phyloP scores from a whole-genome alignment of 2,797 vertebrate species.

The Sebastes paucispinis region DNA sequence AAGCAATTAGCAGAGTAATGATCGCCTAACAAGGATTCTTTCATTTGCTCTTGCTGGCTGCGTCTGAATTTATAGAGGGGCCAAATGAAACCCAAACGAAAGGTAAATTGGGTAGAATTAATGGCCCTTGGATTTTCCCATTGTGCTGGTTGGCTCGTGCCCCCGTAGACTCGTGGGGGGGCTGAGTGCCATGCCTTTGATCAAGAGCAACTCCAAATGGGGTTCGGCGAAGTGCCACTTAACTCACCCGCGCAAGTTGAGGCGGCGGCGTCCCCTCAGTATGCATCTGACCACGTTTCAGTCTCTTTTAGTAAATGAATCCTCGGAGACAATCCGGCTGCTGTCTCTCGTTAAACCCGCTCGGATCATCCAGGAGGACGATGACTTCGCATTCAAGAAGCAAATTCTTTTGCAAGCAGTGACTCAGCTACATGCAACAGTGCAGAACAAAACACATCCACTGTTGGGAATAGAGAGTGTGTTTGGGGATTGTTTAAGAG shows the following conservation, averaged over 20 bases:
- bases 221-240: constrained; percentile 80
- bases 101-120: constrained; percentile 88
- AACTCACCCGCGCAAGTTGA: constrained; percentile 65
- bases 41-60: constrained; percentile 84
- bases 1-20: constrained; percentile 87
- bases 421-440: constrained; percentile 54
- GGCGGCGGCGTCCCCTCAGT: constrained; percentile 68
- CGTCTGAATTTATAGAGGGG: constrained; percentile 83
- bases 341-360: constrained; percentile 67
- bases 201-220: constrained; percentile 80
- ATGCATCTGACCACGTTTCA: constrained; percentile 81
- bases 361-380: constrained; percentile 58
- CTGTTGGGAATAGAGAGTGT: constrained; percentile 59
- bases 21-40: constrained; percentile 85
- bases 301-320: constrained; percentile 76
- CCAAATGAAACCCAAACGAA: constrained; percentile 85
- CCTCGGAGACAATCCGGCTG: constrained; percentile 66
- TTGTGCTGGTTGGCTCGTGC: constrained; percentile 75
- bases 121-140: constrained; percentile 82
- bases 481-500: constrained; percentile 63
- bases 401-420: constrained; percentile 46
- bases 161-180: constrained; percentile 72
- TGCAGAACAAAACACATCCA: constrained; percentile 66
- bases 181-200: constrained; percentile 81
- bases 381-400: constrained; percentile 37